Evolutionary conservation across 2,113 vertebrate genomes (phyloP).

Genomic region (Eurystomus gularis): DNA sequence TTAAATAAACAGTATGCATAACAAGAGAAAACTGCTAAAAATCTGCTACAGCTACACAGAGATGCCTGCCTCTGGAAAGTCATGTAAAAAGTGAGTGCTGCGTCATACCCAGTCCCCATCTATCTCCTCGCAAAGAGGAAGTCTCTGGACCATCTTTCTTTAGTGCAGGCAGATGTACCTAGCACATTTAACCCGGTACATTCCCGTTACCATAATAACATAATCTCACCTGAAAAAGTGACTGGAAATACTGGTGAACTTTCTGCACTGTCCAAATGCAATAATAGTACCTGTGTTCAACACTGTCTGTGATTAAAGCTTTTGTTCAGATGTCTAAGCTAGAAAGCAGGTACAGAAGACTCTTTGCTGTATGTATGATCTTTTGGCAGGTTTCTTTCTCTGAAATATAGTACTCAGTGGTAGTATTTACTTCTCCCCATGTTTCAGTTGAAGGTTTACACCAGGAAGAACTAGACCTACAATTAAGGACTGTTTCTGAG

Average conservation of each 20-base stretch:
- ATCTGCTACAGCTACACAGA: not conserved
- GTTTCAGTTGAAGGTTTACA: not conserved
- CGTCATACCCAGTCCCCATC: not conserved
- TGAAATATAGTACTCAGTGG: not conserved
- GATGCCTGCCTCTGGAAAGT: not conserved
- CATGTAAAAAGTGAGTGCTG: not conserved
- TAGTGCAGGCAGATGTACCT: not conserved
- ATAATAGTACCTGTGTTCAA: not conserved
- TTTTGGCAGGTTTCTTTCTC: not conserved
- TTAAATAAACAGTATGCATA: not conserved
- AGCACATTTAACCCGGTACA: not conserved
- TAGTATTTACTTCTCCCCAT: not conserved
- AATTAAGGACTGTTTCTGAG: not conserved
- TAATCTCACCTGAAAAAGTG: not conserved
- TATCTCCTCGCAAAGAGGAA: not conserved
- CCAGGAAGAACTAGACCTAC: not conserved
- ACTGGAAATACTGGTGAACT: not conserved
- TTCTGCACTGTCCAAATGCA: not conserved
- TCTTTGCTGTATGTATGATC: not conserved
- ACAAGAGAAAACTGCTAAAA: not conserved
- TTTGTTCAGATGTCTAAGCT: not conserved
- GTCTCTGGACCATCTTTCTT: not conserved
- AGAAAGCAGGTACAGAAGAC: not conserved
- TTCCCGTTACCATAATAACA: not conserved
- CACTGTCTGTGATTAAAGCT: not conserved